Evolutionary conservation across 2,797 vertebrate genomes (phyloP), one percentile per base, ranked within the genome.

Genomic region (Dryobates pubescens): DNA sequence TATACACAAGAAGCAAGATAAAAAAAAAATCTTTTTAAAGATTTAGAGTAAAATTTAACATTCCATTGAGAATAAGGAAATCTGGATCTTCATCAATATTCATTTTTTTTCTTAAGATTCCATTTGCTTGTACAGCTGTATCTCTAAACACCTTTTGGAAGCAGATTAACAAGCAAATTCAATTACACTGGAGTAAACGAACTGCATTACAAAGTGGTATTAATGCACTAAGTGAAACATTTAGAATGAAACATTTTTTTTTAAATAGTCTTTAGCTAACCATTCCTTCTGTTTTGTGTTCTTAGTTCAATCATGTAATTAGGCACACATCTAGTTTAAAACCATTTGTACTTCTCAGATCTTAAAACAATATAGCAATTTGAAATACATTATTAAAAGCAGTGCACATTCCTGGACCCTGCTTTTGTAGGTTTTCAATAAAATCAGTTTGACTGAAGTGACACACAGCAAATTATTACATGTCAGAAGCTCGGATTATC

Each of bases 1-100:
- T 98, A 98, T 97, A 96, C 73, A 71, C 98, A 97, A 96, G 93
- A 97, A 96, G 95, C 89, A 97, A 97, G 98, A 97, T 96, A 96
- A 96, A 96, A 94, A 94, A 96, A 96, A 96, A 96, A 91, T 96
- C 82, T 94, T 94, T 97, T 96, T 85, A 97, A 97, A 97, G 96
- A 96, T 97, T 97, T 96, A 94, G 89, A 94, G 96, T 95, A 96
- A 97, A 98, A 96, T 97, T 97, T 93, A 96, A 61, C 96, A 83
- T 95, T 68, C 96, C 84, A 82, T 74, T 91, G 96, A 94, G 96
- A 96, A 94, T 94, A 96, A 96, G 64, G 71, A 97, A 97, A 97
- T 97, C 94, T 95, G 93, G 56, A 96, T 97, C 88, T 90, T 93
- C 96, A 97, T 98, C 97, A 97, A 97, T 98, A 97, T 98, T 97